Percentiles rank a stretch among this genome's conserved stretches.
phyloP scores from a whole-genome alignment of 1,140 invertebrate genomes.

The Drosophila rufa region DNA sequence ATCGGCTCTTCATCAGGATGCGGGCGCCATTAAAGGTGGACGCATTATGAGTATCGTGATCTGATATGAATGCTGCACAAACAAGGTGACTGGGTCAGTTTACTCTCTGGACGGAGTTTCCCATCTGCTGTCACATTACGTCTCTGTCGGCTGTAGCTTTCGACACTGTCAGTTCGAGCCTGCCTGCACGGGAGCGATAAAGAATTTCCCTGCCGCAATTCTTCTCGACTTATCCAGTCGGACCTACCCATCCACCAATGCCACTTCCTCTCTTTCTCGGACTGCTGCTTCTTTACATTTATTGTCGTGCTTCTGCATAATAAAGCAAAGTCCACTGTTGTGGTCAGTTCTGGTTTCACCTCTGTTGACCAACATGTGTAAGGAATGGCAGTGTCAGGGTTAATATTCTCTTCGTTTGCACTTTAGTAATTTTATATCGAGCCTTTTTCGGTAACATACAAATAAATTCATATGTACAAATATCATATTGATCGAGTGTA shows the following conservation, averaged over 20 bases:
- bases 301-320: constrained; percentile 70
- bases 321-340: constrained; percentile 58
- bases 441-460: too few relatives aligned
- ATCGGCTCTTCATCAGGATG: constrained; percentile 36
- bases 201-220: constrained; percentile 15
- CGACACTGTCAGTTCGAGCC: constrained; percentile 3
- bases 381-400: background rate
- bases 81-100: constrained; percentile 14
- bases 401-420: background rate
- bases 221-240: constrained; percentile 8
- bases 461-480: too few relatives aligned
- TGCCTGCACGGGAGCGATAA: constrained; percentile 14
- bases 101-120: background rate
- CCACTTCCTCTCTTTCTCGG: background rate
- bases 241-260: background rate
- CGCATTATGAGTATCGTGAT: constrained; percentile 9
- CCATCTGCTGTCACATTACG: constrained; percentile 2
- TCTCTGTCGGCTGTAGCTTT: constrained; percentile 4
- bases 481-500: too few relatives aligned
- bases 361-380: constrained; percentile 1
- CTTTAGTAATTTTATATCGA: too few relatives aligned
- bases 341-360: constrained; percentile 38
- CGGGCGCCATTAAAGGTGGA: constrained; percentile 17
- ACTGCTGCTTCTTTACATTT: constrained; percentile 15
- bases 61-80: constrained; percentile 10